Evolutionary conservation across 2,113 vertebrate genomes (phyloP).

Genomic region (Lepus europaeus): DNA sequence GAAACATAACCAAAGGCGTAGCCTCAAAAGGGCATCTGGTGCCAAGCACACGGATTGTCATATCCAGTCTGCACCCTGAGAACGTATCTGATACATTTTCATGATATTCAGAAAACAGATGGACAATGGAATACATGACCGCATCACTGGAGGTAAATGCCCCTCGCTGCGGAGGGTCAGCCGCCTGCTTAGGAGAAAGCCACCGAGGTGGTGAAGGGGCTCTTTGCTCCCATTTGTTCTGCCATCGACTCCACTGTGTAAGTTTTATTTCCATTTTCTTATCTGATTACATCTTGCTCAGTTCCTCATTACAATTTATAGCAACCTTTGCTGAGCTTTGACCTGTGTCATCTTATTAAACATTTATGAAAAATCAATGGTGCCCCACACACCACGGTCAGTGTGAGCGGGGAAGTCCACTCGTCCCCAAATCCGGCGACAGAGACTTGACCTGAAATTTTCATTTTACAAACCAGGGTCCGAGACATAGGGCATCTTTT

Average conservation of each 20-base stretch:
- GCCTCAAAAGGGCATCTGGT: not conserved
- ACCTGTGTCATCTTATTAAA: constrained; percentile 88
- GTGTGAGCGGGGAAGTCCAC: constrained; percentile 75
- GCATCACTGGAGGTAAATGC: not conserved
- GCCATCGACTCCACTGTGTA: not conserved
- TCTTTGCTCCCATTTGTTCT: not conserved
- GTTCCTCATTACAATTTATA: constrained; percentile 83
- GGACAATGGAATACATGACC: no score
- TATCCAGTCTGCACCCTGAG: not conserved
- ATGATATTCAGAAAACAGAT: not conserved
- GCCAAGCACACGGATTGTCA: not conserved
- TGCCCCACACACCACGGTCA: constrained; percentile 81
- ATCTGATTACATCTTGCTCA: constrained; percentile 74
- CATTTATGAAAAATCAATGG: constrained; percentile 90
- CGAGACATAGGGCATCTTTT: not conserved
- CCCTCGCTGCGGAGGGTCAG: not conserved
- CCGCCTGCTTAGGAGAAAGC: not conserved
- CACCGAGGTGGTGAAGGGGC: not conserved
- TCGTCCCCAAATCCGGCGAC: constrained; percentile 69
- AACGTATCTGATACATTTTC: not conserved
- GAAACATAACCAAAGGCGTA: not conserved
- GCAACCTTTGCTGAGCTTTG: constrained; percentile 87
- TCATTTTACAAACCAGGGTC: not conserved
- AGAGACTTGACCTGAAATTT: constrained; percentile 36
- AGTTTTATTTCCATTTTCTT: constrained; percentile 70